Conservation (phyloP, 2,113 vertebrate species). For the Alethe castanea region DNA sequence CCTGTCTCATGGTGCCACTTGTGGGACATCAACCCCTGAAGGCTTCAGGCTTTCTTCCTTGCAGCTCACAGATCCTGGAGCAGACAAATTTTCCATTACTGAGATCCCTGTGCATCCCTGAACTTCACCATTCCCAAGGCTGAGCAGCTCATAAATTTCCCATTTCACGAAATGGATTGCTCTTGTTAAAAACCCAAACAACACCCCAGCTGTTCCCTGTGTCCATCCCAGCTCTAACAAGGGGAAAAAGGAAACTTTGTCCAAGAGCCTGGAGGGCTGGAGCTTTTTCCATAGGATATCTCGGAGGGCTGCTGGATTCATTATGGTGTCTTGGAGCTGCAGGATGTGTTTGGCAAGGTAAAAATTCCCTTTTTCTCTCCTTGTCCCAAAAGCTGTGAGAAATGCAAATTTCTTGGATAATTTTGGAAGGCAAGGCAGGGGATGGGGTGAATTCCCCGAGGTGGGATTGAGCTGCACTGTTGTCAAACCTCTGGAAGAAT, state of each 20-base stretch:
- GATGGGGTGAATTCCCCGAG: neutral
- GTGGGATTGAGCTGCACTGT: neutral
- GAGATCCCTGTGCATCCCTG: neutral
- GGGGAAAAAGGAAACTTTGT: neutral
- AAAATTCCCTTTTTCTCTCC: neutral
- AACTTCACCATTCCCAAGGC: neutral
- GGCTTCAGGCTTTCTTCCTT: neutral
- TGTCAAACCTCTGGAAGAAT: neutral
- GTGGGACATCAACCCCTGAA: neutral
- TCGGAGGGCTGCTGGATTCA: slow-evolving; percentile 1
- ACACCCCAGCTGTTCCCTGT: neutral
- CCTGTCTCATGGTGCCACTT: fast-evolving
- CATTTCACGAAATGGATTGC: neutral
- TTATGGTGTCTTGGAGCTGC: neutral
- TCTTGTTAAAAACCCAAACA: neutral
- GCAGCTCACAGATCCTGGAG: neutral
- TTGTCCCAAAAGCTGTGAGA: neutral
- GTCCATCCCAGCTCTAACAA: neutral
- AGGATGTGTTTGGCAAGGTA: neutral
- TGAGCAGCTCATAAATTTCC: neutral
- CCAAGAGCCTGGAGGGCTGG: neutral
- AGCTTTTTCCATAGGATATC: neutral
- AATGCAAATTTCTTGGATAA: neutral
- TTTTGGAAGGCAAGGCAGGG: neutral
- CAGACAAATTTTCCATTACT: slow-evolving; percentile 4